phyloP scores from a whole-genome alignment of 2,888 invertebrate species.

The Isoperla grammatica region DNA sequence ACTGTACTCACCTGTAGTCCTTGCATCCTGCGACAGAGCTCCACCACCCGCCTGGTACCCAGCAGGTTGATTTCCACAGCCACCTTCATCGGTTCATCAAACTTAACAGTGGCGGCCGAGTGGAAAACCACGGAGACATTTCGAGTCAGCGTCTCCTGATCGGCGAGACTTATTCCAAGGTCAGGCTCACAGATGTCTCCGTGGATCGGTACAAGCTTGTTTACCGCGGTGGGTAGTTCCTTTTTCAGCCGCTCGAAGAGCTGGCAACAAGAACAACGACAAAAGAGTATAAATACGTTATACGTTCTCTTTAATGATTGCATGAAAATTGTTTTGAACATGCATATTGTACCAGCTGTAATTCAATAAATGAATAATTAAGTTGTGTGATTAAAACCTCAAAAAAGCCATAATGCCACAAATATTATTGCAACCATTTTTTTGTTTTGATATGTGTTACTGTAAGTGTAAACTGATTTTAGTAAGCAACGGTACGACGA shows the following conservation, averaged over 20 bases:
- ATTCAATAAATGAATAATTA: too few species aligned
- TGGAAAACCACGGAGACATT: constrained; percentile 88
- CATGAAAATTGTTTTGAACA: too few species aligned
- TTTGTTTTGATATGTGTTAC: too few species aligned
- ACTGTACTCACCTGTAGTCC: constrained; percentile 79
- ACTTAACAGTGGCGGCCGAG: constrained; percentile 95
- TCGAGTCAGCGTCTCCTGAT: constrained; percentile 63
- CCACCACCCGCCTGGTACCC: constrained; percentile 86
- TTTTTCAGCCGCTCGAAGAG: constrained; percentile 70
- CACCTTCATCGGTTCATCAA: constrained; percentile 91
- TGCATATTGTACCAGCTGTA: too few species aligned
- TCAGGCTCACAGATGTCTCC: constrained; percentile 83
- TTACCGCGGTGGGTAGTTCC: constrained; percentile 65
- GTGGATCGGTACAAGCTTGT: constrained; percentile 71
- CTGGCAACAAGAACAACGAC: too few species aligned
- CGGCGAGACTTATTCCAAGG: constrained; percentile 71
- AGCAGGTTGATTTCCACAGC: constrained; percentile 95
- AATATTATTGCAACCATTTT: too few species aligned
- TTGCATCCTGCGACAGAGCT: constrained; percentile 85
- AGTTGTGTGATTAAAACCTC: too few species aligned
- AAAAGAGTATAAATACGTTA: too few species aligned
- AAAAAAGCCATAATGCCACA: too few species aligned
- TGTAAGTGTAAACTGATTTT: too few species aligned
- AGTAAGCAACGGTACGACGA: too few species aligned
- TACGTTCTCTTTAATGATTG: too few species aligned